Evolutionary conservation across 2,888 invertebrate genomes (phyloP).

Genomic region (Drosophila paramelanica): DNA sequence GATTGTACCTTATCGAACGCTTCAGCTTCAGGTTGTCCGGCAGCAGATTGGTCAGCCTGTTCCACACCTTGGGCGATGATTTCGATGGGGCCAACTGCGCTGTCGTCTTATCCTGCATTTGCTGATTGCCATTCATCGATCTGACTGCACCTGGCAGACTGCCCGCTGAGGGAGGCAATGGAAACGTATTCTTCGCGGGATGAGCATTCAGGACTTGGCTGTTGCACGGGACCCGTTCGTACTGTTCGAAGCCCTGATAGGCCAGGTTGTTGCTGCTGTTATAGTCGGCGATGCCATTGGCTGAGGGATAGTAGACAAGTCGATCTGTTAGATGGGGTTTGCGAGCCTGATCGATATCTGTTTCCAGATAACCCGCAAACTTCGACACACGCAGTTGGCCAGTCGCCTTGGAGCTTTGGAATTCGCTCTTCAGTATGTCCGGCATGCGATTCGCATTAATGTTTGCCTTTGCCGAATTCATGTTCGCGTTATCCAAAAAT

Average conservation of each 20-base stretch:
- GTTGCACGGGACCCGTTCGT: neutral
- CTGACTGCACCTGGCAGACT: neutral
- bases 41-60: constrained; percentile 88
- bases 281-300: constrained; percentile 85
- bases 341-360: constrained; percentile 65
- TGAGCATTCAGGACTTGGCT: neutral
- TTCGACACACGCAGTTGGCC: neutral
- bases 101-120: constrained; percentile 29
- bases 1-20: constrained; percentile 84
- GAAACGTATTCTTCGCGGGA: neutral
- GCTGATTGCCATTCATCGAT: constrained; percentile 45
- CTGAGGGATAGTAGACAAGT: constrained; percentile 91
- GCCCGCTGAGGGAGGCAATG: neutral
- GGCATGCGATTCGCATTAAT: constrained; percentile 44
- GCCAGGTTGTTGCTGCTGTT: constrained; percentile 83
- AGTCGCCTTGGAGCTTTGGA: neutral
- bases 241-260: constrained; percentile 58
- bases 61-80: constrained; percentile 82
- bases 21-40: constrained; percentile 90
- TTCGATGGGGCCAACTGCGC: constrained; percentile 30
- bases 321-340: constrained; percentile 89
- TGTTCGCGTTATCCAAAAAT: neutral
- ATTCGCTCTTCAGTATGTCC: constrained; percentile 55
- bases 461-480: neutral
- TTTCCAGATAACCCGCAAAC: constrained; percentile 60